Evolutionary conservation across 2,888 invertebrate species (phyloP), one percentile per base, ranked within the genome.

Genomic region (Tachina lurida): DNA sequence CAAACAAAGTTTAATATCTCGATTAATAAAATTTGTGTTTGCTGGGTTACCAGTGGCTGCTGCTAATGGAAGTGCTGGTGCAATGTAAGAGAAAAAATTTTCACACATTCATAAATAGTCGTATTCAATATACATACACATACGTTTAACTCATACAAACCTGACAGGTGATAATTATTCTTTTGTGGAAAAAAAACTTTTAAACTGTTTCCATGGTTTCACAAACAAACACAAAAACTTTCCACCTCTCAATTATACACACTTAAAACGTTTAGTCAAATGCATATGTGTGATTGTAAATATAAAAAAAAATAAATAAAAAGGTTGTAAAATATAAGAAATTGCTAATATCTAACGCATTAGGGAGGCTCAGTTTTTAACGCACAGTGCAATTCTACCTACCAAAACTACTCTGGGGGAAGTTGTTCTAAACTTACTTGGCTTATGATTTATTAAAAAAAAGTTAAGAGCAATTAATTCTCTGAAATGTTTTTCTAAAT

Each of bases 141-240:
- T 58, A 71, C 47, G 8, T 58, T 76, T 52, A 45, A 15, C 22
- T 58, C 19, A 52, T 74, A 39, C 17, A 52, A 67, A 17, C n/a
- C 41, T 71, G 88, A 78, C 86, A 87, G 87, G 87, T 87, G 87
- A 87, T 88, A 88, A 87, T 87, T 87, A 85, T 86, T 82, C 77
- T 75, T 86, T 77, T 84, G 58, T 43, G 45, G 43, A 39, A 49
- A 71, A 39, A 68, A 74, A 84, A 71, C 31, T 63, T 78, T 79
- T 56, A 47, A 73, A 63, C 43, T 58, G 84, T 82, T 77, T 74
- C 82, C 41, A 74, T 63, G 60, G 71, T 67, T 67, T 56, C 60
- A 45, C 70, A 70, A 56, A 79, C 39, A 80, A 49, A 12, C 19
- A 67, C 15, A 56, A 73, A 43, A 52, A 22, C 1, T 41, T 58